Evolutionary conservation across 2,113 vertebrate genomes (phyloP), one percentile per base, ranked within the genome.

Genomic region (Oncorhynchus keta): DNA sequence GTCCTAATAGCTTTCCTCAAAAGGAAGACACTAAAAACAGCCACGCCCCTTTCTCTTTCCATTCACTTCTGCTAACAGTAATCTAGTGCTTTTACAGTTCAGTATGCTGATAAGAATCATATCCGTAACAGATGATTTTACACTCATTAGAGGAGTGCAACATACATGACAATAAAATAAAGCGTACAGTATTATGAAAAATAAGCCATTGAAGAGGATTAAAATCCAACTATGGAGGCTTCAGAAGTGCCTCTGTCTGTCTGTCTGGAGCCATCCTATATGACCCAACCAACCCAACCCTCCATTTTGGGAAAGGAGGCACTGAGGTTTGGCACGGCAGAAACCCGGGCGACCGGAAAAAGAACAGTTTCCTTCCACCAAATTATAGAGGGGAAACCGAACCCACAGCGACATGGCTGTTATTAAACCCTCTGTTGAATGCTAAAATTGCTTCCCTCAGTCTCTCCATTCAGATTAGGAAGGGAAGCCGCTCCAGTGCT

Each of bases 341-440:
- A 1, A 55, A 28, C 8, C 70, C 72, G 65, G 78, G 78, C 5
- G 86, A 64, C 45, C 74, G 83, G 75, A 85, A 88, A 90, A 85
- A 70, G 83, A 88, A 82, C 78, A 16, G 84, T 82, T 89, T 68
- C 74, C 84, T 83, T 86, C 87, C 90, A 88, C 70, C 68, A 82
- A 79, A 77, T 80, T 83, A 80, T 62, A 77, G 79, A 84, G 76
- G 84, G 88, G 83, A 90, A 88, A 83, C 66, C 71, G 65, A 85
- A 87, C 68, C n/a, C 69, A 74, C 69, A 2, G 65, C 81, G 73
- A 72, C 61, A 68, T 78, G 77, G 77, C 81, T 64, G 84, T 88
- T 87, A 87, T 84, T 78, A 79, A 90, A 83, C 76, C 45, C 83
- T 85, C 82, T 90, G 91, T 87, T 68, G 65, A 89, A 79, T 49